phyloP scores from a whole-genome alignment of 2,113 vertebrate species.

The Morone saxatilis region DNA sequence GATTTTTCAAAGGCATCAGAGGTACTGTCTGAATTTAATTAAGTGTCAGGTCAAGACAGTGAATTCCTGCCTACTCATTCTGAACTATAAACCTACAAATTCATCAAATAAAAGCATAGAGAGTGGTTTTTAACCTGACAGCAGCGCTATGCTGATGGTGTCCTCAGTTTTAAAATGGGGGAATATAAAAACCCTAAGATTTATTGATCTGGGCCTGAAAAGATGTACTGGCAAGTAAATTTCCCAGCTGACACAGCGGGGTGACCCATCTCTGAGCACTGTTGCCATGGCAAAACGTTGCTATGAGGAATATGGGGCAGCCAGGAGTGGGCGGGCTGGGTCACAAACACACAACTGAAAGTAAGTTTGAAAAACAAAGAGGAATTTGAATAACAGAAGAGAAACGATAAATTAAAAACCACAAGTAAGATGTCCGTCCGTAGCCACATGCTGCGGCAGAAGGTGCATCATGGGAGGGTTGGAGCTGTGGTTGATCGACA shows the following conservation, averaged over 20 bases:
- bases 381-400: slow-evolving; percentile 30
- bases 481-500: slow-evolving; percentile 58
- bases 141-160: slow-evolving; percentile 6
- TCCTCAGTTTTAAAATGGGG: slow-evolving; percentile 1
- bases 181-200: slow-evolving; percentile 1
- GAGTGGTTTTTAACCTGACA: slow-evolving; percentile 22
- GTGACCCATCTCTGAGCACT: slow-evolving; percentile 67
- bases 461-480: slow-evolving; percentile 59
- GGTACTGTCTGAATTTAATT: not conserved
- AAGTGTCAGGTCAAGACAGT: not conserved
- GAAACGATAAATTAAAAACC: slow-evolving; percentile 24
- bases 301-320: slow-evolving; percentile 75
- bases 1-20: not conserved
- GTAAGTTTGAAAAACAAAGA: slow-evolving; percentile 22
- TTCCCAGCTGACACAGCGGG: slow-evolving; percentile 52
- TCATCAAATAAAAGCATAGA: not conserved
- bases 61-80: not conserved
- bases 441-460: slow-evolving; percentile 45
- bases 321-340: slow-evolving; percentile 55
- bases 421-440: slow-evolving; percentile 42
- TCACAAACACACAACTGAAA: slow-evolving; percentile 54
- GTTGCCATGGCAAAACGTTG: slow-evolving; percentile 71
- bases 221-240: slow-evolving; percentile 29
- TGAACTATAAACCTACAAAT: not conserved
- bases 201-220: slow-evolving; percentile 37